Base-by-base conservation (phyloP, 2,888 invertebrate species). In the Eupithecia insigniata region DNA sequence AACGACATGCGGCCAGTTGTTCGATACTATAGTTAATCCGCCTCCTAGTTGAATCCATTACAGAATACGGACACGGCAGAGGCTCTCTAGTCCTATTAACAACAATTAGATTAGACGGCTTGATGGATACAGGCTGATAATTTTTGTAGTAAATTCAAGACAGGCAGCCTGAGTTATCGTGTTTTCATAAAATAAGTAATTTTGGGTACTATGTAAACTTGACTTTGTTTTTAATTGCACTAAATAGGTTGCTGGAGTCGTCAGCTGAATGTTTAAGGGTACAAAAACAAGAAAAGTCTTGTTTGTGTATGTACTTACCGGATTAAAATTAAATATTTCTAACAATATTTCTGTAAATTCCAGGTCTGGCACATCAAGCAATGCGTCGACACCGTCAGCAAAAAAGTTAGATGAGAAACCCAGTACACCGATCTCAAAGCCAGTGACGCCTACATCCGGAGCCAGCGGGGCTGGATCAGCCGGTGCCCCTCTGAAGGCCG, bases 351-450 rank as follows among this genome's bases (percentile, higher is more conserved):
- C n/a, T 64, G 30, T 36, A 70, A 14, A 26, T 78, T 80, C 60
- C 73, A 95, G 97, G 84, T 98, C 98, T 80, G 98, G 98, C 65
- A 97, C 97, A 51, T 98, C 98, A 74, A 98, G 98, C 83, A 98
- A 98, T 88, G 97, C 97, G n/a, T 97, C 97, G 81, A 98, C 98
- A 43, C 97, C 98, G 1, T 98, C 98, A 73, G 97, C 97, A 78
- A 97, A 97, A 89, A 97, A 97, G 89, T 93, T 97, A 89, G 97
- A 97, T 88, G 98, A 98, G 84, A 98, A 98, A 90, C 97, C 98
- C 14, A 96, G 97, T 77, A 98, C 98, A 36, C 98, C 98, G 7
- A 98, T 98, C 81, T 97, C 98, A 18, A 98, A 98, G 93, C 97
- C 98, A 8, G 97, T 97, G 75, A 98, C 98, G 55, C 98, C 98